Base-by-base conservation (phyloP, 2,888 invertebrate genomes). In the Sisyra terminalis region DNA sequence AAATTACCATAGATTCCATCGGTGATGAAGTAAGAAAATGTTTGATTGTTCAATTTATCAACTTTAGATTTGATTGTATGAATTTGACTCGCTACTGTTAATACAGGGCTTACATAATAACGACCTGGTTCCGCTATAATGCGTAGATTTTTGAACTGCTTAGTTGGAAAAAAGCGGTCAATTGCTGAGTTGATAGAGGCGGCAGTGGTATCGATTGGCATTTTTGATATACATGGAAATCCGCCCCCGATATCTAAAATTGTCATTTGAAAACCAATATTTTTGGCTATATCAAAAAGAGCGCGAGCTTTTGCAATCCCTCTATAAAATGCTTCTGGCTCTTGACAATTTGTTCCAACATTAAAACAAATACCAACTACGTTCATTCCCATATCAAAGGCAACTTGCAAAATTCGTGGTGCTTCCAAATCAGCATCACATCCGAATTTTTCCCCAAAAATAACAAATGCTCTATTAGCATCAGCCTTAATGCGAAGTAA, bases 251-350 rank as follows among this genome's bases (percentile, higher is more conserved):
- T 38, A 38, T 45, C 45, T 6, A 45, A 18, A 10, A 45, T 29
- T 8, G n/a, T 32, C 18, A 45, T 18, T 9, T 42, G 31, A 29
- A 29, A 45, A 1, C 45, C 45, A 32, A 45, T 37, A 6, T 30
- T 13, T 13, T 24, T 47, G 2, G 60, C 67, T 29, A 60, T 50
- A 40, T 67, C 61, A 55, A 70, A 70, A 29, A 69, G 59, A 14
- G 53, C 50, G 24, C 61, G 54, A n/a, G 67, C 64, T 41, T 58
- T 56, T 40, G 53, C 51, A 17, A 72, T 63, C 37, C 70, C 70
- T 24, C 56, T 56, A 10, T 57, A 53, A 52, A 62, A 72, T 4
- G 68, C 66, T 16, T 55, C 53, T 9, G 66, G 60, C 39, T 65
- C 64, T 24, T 42, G 34, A 10, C 45, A 45, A 11, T 39, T 42